Conservation (phyloP, 2,113 vertebrate genomes). For the Calyptommatus sinebrachiatus region DNA sequence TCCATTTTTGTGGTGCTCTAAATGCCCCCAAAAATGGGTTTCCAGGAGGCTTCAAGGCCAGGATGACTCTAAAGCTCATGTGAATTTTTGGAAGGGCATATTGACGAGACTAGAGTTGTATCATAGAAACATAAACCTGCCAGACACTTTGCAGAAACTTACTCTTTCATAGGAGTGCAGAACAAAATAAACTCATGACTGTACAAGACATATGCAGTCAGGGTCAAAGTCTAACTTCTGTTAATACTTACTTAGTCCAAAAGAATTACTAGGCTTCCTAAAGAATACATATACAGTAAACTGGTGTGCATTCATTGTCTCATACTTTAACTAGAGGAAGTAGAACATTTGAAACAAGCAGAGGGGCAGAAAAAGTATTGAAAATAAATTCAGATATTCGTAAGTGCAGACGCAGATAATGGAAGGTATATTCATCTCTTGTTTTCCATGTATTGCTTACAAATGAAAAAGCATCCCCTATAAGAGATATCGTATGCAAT, state of each 20-base stretch:
- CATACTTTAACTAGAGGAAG: background rate
- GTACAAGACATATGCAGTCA: background rate
- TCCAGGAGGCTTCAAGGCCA: too few species aligned
- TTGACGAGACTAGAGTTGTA: too few species aligned
- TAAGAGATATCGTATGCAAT: conserved; percentile 56
- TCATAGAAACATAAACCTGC: too few species aligned
- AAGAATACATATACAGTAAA: background rate
- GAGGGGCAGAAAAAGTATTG: background rate
- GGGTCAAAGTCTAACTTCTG: background rate
- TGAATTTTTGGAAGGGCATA: too few species aligned
- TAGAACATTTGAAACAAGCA: background rate
- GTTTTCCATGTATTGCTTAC: conserved; percentile 40
- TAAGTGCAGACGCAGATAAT: conserved; percentile 9
- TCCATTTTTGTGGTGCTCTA: too few species aligned
- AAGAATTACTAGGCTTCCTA: background rate
- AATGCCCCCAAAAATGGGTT: too few species aligned
- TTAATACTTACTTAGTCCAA: background rate
- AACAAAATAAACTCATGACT: too few species aligned
- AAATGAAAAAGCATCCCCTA: conserved; percentile 41
- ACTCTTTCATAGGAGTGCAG: too few species aligned
- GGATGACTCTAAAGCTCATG: too few species aligned
- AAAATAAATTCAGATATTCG: conserved; percentile 10
- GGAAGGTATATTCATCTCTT: conserved; percentile 3
- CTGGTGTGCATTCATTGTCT: too few species aligned
- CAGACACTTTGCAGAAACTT: too few species aligned